Evolutionary conservation across 2,113 vertebrate species (phyloP).

Genomic region (Sclerurus mexicanus): DNA sequence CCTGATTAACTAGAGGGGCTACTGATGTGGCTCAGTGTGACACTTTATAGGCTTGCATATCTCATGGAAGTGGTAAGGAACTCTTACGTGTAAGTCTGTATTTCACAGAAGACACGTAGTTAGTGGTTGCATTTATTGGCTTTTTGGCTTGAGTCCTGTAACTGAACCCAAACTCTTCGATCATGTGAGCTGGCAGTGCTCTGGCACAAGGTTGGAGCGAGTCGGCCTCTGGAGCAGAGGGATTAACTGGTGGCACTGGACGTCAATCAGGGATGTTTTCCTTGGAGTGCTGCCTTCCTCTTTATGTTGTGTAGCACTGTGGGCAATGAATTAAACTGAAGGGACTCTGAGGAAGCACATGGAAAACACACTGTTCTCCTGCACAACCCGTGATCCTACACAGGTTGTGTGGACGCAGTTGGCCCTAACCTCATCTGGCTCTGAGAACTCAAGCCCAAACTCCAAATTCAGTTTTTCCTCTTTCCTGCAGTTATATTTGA

Average conservation of each 20-base stretch:
- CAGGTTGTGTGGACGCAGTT: neutral
- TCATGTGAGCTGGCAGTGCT: neutral
- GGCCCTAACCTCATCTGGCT: neutral
- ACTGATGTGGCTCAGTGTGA: neutral
- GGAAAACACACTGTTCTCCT: neutral
- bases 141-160: neutral
- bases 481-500: neutral
- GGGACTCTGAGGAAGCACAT: neutral
- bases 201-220: neutral
- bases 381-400: neutral
- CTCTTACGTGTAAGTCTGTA: neutral
- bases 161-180: neutral
- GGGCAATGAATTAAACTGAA: neutral
- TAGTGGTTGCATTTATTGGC: neutral
- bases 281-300: constrained; percentile 22
- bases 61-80: neutral
- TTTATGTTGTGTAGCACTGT: neutral
- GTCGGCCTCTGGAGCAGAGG: neutral
- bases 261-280: neutral
- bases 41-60: neutral
- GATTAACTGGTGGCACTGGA: neutral
- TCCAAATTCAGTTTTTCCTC: neutral
- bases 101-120: neutral
- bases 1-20: neutral
- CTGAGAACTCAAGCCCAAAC: neutral